Evolutionary conservation across 2,113 vertebrate genomes (phyloP).

Genomic region (Hydrochoerus hydrochaeris): DNA sequence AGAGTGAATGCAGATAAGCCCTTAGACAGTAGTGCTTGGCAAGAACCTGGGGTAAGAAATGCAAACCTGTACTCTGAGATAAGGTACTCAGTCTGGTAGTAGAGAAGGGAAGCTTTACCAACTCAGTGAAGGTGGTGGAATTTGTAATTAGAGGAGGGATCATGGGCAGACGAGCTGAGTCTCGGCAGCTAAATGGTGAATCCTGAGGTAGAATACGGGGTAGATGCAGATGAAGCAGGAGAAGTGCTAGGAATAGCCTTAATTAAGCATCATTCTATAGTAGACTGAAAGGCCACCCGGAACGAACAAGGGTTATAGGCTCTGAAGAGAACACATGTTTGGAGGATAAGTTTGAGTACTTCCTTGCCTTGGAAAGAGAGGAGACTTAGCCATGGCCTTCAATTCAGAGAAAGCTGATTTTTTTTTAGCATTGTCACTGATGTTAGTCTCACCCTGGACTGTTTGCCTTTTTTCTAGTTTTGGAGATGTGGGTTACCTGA

Average conservation of each 20-base stretch:
- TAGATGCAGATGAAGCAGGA: not conserved
- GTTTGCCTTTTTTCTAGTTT: not conserved
- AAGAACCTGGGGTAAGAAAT: not conserved
- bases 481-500: conserved; percentile 4
- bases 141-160: not conserved
- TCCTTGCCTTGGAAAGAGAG: not conserved
- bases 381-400: not conserved
- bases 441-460: not conserved
- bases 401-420: not conserved
- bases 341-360: not conserved
- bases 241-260: fast-evolving
- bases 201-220: not conserved
- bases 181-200: not conserved
- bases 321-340: not conserved
- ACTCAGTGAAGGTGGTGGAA: not conserved
- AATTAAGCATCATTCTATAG: not conserved
- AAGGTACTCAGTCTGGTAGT: not conserved
- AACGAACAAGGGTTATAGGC: not conserved
- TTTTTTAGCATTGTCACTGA: not conserved
- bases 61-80: not conserved
- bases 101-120: not conserved
- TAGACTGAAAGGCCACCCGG: not conserved
- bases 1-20: not conserved
- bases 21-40: not conserved
- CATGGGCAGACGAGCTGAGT: not conserved